These are phyloP conservation scores for Bicyclus anynana DNA, from an alignment of 1,140 invertebrate genomes.

Conservation along the genomic window DNA sequence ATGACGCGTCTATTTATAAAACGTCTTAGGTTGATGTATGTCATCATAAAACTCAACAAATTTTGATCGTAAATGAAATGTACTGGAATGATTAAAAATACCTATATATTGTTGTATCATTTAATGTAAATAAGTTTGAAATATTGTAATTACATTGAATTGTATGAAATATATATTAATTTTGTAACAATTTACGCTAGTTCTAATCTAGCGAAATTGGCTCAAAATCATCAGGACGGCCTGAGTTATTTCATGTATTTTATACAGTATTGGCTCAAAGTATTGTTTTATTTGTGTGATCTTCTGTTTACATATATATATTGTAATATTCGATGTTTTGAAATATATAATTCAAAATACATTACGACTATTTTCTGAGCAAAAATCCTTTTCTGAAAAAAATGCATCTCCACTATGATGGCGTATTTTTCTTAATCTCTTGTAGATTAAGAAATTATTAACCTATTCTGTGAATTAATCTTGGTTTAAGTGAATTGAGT, in stretches of 20 bases:
- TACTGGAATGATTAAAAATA: not conserved
- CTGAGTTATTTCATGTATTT: conserved; percentile 25
- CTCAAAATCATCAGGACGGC: conserved; percentile 19
- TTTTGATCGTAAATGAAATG: too few relatives aligned
- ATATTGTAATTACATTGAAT: not conserved
- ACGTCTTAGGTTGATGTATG: too few relatives aligned
- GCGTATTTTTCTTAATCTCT: not conserved
- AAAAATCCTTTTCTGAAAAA: not conserved
- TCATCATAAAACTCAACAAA: too few relatives aligned
- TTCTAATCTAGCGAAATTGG: conserved; percentile 13
- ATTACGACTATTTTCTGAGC: not conserved
- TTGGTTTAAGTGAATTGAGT: too few relatives aligned
- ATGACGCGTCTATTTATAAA: too few relatives aligned
- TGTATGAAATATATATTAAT: not conserved
- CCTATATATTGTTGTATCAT: conserved; percentile 4
- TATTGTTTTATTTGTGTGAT: conserved; percentile 49
- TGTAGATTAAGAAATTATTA: too few relatives aligned
- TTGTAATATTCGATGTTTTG: not conserved
- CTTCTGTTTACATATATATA: conserved; percentile 35
- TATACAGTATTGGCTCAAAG: conserved; percentile 70
- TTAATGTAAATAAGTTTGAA: not conserved
- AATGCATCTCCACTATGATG: not conserved
- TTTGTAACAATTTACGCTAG: conserved; percentile 8
- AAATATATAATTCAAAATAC: not conserved
- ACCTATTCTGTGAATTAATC: too few relatives aligned